Percentiles rank a stretch among this genome's conserved stretches.
These are phyloP conservation scores for Holotrichia oblita DNA, from an alignment of 1,140 invertebrate genomes.

Conservation along the genomic window DNA sequence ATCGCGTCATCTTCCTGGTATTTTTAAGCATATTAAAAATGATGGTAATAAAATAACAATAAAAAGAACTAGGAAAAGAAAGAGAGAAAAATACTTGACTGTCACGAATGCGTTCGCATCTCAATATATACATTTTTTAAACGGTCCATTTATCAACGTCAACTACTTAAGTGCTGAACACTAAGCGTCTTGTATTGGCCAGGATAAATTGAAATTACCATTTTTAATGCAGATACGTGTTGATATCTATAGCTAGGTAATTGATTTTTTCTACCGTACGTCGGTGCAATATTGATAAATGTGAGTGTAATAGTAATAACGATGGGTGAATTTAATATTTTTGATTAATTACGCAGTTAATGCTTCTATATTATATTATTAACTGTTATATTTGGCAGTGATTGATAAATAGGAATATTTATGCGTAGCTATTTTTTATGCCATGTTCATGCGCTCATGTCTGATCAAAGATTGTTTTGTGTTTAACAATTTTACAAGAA, in stretches of 20 bases:
- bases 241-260: constrained; percentile 28
- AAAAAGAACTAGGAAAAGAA: background rate
- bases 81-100: background rate
- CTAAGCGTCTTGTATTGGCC: constrained; percentile 23
- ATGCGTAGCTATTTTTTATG: background rate
- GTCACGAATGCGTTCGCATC: constrained; percentile 18
- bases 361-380: constrained; percentile 25
- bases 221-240: constrained; percentile 34
- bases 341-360: constrained; percentile 29
- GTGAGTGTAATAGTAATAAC: constrained; percentile 24
- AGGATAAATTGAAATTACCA: constrained; percentile 36
- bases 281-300: constrained; percentile 17
- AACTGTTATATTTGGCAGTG: constrained; percentile 25
- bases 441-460: background rate
- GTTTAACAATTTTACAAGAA: background rate
- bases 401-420: constrained; percentile 18
- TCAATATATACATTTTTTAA: constrained; percentile 35
- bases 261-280: constrained; percentile 36
- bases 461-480: background rate
- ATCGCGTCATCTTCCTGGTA: too few species aligned
- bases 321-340: constrained; percentile 29
- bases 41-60: background rate
- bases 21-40: background rate
- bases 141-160: constrained; percentile 32
- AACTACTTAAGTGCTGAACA: constrained; percentile 32